A percentile compares a stretch with the other conserved stretches of the same genome.
Evolutionary conservation across 2,113 vertebrate species (phyloP).

Genomic region (Chloebia gouldiae): DNA sequence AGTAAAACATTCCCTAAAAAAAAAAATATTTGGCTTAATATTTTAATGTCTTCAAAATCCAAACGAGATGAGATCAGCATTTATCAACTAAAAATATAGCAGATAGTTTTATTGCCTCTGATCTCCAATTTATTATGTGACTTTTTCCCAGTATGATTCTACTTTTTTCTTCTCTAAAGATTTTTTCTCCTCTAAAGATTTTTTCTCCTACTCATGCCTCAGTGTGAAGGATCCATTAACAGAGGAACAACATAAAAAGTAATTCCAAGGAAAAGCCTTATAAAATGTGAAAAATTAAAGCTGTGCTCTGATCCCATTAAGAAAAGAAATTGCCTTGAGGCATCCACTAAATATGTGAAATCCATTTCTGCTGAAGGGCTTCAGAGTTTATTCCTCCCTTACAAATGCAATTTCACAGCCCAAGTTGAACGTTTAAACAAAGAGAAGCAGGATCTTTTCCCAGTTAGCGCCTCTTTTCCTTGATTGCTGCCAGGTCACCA

Average conservation of each 20-base stretch:
- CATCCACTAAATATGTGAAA: slow-evolving; percentile 68
- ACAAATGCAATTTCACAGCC: slow-evolving; percentile 59
- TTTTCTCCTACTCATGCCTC: slow-evolving; percentile 17
- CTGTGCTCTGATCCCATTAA: slow-evolving; percentile 48
- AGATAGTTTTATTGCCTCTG: slow-evolving; percentile 29
- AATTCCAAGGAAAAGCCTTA: slow-evolving; percentile 58
- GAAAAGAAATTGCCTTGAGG: slow-evolving; percentile 68
- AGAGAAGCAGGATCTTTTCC: slow-evolving; percentile 13
- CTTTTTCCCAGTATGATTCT: slow-evolving; percentile 12
- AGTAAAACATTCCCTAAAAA: not conserved
- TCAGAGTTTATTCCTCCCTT: slow-evolving; percentile 63
- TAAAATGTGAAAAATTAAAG: slow-evolving; percentile 72
- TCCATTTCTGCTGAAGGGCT: slow-evolving; percentile 60
- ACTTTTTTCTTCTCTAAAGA: not conserved
- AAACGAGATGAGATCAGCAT: not conserved
- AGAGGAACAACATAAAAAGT: slow-evolving; percentile 59
- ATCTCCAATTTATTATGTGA: slow-evolving; percentile 28
- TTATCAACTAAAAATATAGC: slow-evolving; percentile 33
- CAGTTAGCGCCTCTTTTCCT: slow-evolving; percentile 8
- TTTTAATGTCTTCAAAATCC: slow-evolving; percentile 16
- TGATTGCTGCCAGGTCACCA: slow-evolving; percentile 35
- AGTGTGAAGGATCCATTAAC: slow-evolving; percentile 49
- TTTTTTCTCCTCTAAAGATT: slow-evolving; percentile 2
- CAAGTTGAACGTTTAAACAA: slow-evolving; percentile 52
- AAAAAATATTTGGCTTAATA: not conserved